phyloP scores from a whole-genome alignment of 2,113 vertebrate genomes.

The Microcebus griseorufus region DNA sequence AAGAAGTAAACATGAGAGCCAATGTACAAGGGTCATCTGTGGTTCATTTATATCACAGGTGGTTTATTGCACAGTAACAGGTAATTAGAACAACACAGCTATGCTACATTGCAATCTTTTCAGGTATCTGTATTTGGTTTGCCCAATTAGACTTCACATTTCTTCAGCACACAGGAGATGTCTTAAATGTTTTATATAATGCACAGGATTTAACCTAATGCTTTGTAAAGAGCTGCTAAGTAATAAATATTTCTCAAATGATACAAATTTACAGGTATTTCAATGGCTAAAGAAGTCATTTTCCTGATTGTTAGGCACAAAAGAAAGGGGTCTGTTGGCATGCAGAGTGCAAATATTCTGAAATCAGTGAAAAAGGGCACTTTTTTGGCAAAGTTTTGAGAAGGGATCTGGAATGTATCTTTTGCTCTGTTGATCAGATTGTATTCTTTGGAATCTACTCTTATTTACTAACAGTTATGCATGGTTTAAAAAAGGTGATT shows the following conservation, averaged over 20 bases:
- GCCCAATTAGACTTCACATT: neutral
- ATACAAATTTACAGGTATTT: neutral
- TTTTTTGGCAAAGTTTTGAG: neutral
- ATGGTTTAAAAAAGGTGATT: neutral
- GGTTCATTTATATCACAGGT: neutral
- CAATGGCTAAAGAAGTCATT: neutral
- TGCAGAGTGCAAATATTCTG: neutral
- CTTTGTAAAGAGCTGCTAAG: constrained; percentile 33
- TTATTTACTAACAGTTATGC: neutral
- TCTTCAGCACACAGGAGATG: neutral
- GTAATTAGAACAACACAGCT: neutral
- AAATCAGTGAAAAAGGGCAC: neutral
- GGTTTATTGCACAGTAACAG: neutral
- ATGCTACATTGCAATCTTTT: neutral
- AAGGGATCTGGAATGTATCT: neutral
- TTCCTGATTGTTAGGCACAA: neutral
- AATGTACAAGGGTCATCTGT: neutral
- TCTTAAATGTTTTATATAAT: constrained; percentile 23
- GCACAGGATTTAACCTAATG: neutral
- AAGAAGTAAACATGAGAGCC: neutral
- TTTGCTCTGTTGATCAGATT: neutral
- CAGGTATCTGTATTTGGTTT: constrained; percentile 19
- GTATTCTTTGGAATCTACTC: constrained; percentile 21
- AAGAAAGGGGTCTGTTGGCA: neutral
- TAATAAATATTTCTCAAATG: constrained; percentile 47